Evolutionary conservation across 2,888 invertebrate genomes (phyloP).

Genomic region (Drosophila affinis): DNA sequence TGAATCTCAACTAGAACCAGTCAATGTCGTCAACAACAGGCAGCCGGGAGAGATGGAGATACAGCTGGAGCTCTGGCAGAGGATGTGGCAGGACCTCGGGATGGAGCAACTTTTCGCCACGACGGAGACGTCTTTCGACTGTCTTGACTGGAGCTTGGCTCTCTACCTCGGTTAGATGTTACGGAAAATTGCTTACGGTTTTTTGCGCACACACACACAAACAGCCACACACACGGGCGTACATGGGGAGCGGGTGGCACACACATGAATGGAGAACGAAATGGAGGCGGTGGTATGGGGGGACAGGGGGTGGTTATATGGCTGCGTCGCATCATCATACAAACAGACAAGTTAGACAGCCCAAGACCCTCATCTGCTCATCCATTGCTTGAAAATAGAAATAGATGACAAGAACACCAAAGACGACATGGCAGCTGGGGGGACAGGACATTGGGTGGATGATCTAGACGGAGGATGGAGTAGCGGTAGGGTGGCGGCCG

Average conservation of each 20-base stretch:
- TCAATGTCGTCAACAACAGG: conserved; percentile 71
- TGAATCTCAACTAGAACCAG: conserved; percentile 53
- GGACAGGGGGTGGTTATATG: conserved; percentile 38
- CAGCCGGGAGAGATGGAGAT: conserved; percentile 22
- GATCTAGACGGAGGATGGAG: conserved; percentile 9
- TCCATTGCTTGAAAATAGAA: conserved; percentile 75
- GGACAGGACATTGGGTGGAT: conserved; percentile 8
- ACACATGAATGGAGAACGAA: conserved; percentile 64
- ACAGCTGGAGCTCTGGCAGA: background rate
- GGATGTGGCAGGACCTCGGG: conserved; percentile 9
- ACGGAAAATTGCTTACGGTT: conserved; percentile 80
- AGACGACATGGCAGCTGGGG: conserved; percentile 52
- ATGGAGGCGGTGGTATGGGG: background rate
- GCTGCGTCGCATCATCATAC: conserved; percentile 72
- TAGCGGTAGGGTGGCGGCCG: conserved; percentile 7
- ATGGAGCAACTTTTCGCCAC: conserved; percentile 49
- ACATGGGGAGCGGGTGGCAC: conserved; percentile 42
- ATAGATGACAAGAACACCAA: conserved; percentile 78
- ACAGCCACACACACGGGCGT: conserved; percentile 35
- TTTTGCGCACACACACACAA: conserved; percentile 65
- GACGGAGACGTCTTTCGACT: conserved; percentile 63
- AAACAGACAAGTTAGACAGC: conserved; percentile 79
- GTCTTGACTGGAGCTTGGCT: conserved; percentile 55
- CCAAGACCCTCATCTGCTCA: conserved; percentile 77
- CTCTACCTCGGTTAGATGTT: conserved; percentile 73